Evolutionary conservation across 2,113 vertebrate species (phyloP).

Genomic region (Toxotes jaculatrix): DNA sequence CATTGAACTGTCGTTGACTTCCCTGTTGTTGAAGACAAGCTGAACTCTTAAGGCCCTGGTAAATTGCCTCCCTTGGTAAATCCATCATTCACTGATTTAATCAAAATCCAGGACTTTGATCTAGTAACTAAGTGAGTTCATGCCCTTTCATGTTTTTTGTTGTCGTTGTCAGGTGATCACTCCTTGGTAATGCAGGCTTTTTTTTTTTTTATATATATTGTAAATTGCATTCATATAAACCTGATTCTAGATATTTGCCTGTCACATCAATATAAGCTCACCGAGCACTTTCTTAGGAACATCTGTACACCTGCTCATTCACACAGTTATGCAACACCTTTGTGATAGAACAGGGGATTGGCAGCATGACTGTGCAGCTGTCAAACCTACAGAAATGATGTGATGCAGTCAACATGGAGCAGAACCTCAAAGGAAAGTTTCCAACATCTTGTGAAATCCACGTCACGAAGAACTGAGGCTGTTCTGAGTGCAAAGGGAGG

Average conservation of each 20-base stretch:
- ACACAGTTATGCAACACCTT: not conserved
- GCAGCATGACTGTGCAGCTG: not conserved
- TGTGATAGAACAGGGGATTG: not conserved
- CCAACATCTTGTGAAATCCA: no score
- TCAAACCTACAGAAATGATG: not conserved
- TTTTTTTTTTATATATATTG: not conserved
- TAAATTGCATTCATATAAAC: not conserved
- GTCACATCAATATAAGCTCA: not conserved
- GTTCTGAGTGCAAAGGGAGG: no score
- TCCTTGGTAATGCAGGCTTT: not conserved
- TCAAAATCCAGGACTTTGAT: slow-evolving; percentile 30
- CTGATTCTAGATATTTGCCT: not conserved
- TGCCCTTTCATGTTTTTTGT: slow-evolving; percentile 14
- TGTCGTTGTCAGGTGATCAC: not conserved
- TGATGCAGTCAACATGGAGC: not conserved
- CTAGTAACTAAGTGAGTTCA: slow-evolving; percentile 1
- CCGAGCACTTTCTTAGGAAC: no score
- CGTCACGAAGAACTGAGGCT: no score
- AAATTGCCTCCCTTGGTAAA: slow-evolving; percentile 46
- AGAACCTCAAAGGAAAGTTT: no score
- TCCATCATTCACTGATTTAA: slow-evolving; percentile 39
- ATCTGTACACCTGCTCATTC: not conserved
- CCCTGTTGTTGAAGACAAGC: slow-evolving; percentile 29
- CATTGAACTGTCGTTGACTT: slow-evolving; percentile 13
- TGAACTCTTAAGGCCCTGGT: slow-evolving; percentile 29